Evolutionary conservation across 1,140 invertebrate genomes (phyloP), one percentile per base, ranked within the genome.

Genomic region (Drosophila sproati): DNA sequence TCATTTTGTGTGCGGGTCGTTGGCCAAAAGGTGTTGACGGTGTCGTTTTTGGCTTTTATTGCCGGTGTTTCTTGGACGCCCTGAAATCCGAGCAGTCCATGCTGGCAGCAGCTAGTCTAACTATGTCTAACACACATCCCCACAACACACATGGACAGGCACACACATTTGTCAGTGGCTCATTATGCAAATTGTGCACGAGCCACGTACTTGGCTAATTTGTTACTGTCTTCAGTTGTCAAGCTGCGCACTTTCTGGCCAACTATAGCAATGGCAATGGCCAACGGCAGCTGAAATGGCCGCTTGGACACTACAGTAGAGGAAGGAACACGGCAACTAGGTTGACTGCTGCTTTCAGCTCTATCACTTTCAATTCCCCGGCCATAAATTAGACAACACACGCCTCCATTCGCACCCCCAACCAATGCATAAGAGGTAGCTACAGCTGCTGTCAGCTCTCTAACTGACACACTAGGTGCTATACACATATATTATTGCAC

Each of bases 291-390:
- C 39, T 71, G 73, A 62, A 77, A 45, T 28, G 29, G 56, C 70
- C 45, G 57, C 52, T 64, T 29, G 52, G 54, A 68, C 54, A 54
- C 63, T 66, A 60, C 67, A 57, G 64, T 20, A 20, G 20, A 37
- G 6, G 0, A 6, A 10, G 10, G 20, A 20, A 20, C 20, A 20
- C 39, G n/a, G 6, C 39, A 7, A 39, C 39, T n/a, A 43, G 34
- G 52, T 32, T 41, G 41, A 73, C 56, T 73, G 71, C 64, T 75
- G 85, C 80, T 89, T 88, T 89, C 81, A 89, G 86, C 85, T 89
- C 85, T 89, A 89, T 89, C 85, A 89, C 85, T 89, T 89, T 85
- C 80, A 89, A 89, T 90, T 89, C 85, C 80, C 82, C 61, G 85
- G 72, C 81, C 86, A 89, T 89, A 89, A 89, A 89, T 89, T 89